Conservation (phyloP, 1,140 invertebrate species). For the Danaus melanippus region DNA sequence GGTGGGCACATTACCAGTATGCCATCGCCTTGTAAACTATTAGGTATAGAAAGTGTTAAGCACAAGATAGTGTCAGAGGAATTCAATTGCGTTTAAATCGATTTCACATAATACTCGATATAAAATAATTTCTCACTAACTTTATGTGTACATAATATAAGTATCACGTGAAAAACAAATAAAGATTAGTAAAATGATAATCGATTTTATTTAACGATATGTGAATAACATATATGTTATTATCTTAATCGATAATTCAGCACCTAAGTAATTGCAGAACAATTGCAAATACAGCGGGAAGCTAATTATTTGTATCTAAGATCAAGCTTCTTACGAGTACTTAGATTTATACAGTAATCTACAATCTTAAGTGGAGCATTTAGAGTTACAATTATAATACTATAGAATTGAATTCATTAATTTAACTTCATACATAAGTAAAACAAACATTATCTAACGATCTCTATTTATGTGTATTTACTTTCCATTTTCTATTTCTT, state of each 20-base stretch:
- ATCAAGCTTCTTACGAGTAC: slow-evolving; percentile 23
- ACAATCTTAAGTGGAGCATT: slow-evolving; percentile 21
- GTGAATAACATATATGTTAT: too few species aligned
- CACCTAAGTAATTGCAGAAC: slow-evolving; percentile 32
- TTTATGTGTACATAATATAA: too few species aligned
- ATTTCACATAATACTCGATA: too few species aligned
- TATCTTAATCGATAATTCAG: slow-evolving; percentile 18
- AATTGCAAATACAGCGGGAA: slow-evolving; percentile 31
- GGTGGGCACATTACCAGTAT: slow-evolving; percentile 3
- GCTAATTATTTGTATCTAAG: slow-evolving; percentile 34
- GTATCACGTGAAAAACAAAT: too few species aligned
- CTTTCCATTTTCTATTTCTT: too few species aligned
- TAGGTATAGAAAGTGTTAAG: slow-evolving; percentile 16
- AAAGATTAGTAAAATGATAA: too few species aligned
- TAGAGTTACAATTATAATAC: slow-evolving; percentile 4
- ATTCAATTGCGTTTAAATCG: not conserved
- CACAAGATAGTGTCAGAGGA: slow-evolving; percentile 12
- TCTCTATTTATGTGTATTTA: too few species aligned
- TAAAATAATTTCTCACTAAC: too few species aligned
- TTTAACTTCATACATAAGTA: too few species aligned
- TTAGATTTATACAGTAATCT: slow-evolving; percentile 31
- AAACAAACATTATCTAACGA: too few species aligned
- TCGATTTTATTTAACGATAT: too few species aligned
- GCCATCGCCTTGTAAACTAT: slow-evolving; percentile 15
- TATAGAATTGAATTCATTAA: too few species aligned